These are phyloP conservation scores for Ruditapes philippinarum DNA, from an alignment of 1,140 invertebrate genomes.

Conservation along the genomic window DNA sequence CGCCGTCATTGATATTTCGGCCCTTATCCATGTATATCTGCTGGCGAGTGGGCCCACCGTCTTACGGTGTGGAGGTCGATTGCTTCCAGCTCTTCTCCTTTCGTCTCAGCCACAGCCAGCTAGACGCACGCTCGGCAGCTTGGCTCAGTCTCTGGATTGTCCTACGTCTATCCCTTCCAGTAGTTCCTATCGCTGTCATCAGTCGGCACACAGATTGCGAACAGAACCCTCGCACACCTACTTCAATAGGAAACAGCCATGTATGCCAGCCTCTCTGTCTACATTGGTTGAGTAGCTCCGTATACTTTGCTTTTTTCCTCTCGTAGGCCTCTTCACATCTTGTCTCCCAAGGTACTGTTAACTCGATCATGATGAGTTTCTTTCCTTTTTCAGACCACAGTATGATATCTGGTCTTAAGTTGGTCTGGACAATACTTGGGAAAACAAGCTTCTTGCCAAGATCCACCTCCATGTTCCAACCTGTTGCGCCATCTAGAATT, in stretches of 20 bases:
- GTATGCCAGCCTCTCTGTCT: slow-evolving; percentile 10
- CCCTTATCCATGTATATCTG: too few species aligned
- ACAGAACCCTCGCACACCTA: slow-evolving; percentile 26
- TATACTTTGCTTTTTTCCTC: slow-evolving; percentile 47
- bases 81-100: slow-evolving; percentile 54
- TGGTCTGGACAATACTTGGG: slow-evolving; percentile 18
- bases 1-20: background rate
- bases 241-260: slow-evolving; percentile 40
- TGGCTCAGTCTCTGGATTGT: slow-evolving; percentile 44
- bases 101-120: slow-evolving; percentile 45
- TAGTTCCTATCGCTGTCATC: slow-evolving; percentile 29
- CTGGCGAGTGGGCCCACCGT: too few species aligned
- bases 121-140: slow-evolving; percentile 29
- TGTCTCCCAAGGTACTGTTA: slow-evolving; percentile 41
- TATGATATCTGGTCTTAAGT: slow-evolving; percentile 10
- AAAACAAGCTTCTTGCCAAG: background rate
- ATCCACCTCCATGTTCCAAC: slow-evolving; percentile 39
- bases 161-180: background rate
- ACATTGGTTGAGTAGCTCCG: slow-evolving; percentile 29
- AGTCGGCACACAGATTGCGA: slow-evolving; percentile 35
- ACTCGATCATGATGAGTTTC: slow-evolving; percentile 32
- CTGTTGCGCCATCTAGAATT: slow-evolving; percentile 20
- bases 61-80: background rate
- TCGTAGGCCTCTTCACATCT: slow-evolving; percentile 47
- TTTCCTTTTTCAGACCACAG: slow-evolving; percentile 29